These are phyloP conservation scores for Panzeria rudis DNA, from an alignment of 2,888 invertebrate species.

Conservation along the genomic window DNA sequence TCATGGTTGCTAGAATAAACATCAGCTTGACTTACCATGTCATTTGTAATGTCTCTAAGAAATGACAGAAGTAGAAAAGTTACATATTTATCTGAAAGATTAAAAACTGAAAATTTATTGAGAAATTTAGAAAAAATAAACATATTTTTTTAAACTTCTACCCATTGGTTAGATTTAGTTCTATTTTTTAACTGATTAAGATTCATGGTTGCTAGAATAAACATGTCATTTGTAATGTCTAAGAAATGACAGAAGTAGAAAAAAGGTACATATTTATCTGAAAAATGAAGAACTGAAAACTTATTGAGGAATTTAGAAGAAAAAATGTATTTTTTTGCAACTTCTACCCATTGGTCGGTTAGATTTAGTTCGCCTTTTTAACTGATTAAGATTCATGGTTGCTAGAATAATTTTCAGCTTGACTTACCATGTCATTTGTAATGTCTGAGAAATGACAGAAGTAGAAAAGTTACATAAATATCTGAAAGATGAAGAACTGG, in stretches of 20 bases:
- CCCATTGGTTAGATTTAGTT: slow-evolving; percentile 72
- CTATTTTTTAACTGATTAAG: slow-evolving; percentile 75
- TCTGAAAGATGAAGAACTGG: too few relatives aligned
- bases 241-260: slow-evolving; percentile 69
- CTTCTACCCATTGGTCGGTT: slow-evolving; percentile 77
- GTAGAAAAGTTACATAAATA: slow-evolving; percentile 50
- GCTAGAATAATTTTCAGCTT: slow-evolving; percentile 69
- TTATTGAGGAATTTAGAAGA: too few relatives aligned
- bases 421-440: slow-evolving; percentile 69
- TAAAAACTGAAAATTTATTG: not conserved
- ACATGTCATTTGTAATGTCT: slow-evolving; percentile 51
- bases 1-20: slow-evolving; percentile 75
- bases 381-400: slow-evolving; percentile 76
- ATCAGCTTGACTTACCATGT: slow-evolving; percentile 71
- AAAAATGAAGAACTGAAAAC: too few relatives aligned
- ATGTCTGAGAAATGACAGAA: slow-evolving; percentile 47
- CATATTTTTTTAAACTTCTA: slow-evolving; percentile 65
- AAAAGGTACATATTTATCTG: slow-evolving; percentile 55
- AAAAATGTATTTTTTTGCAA: slow-evolving; percentile 69
- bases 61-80: slow-evolving; percentile 71
- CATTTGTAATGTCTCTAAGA: slow-evolving; percentile 9
- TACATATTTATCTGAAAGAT: slow-evolving; percentile 36
- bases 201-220: slow-evolving; percentile 75
- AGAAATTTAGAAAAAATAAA: too few relatives aligned
- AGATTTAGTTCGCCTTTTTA: slow-evolving; percentile 58